Base-by-base conservation (phyloP, 2,797 vertebrate genomes). In the Cossypha heuglini region DNA sequence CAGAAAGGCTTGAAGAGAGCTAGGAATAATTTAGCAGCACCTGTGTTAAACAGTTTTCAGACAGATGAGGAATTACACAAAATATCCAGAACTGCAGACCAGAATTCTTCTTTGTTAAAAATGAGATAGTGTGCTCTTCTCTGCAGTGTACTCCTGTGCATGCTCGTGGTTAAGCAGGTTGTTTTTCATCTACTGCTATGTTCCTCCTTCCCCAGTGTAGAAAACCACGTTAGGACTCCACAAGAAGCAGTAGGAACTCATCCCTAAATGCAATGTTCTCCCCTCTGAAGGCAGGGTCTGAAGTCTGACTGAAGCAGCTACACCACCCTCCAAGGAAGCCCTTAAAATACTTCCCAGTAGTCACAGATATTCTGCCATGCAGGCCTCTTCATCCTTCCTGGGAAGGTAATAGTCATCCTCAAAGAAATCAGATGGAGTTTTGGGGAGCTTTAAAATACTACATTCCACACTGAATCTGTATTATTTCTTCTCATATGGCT, bases 401-500 rank as follows among this genome's bases (percentile, higher is more conserved):
- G 54, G 85, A 67, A 73, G 11, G 28, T 28, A 63, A 33, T 13
- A 74, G n/a, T 22, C 28, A 45, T 6, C 28, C 58, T 73, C 37
- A 79, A 88, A 93, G 57, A 86, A 69, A 42, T 63, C 24, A 62
- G 40, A 26, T 67, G 67, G 67, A 67, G 29, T 86, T 96, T 88
- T 67, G 5, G 28, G 63, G n/a, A 40, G 22, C 54, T 94, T 75
- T 88, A 77, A 94, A 92, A 89, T 86, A 35, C 37, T 67, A 19
- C 31, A 85, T 86, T 92, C 92, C 74, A 68, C 62, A 45, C 24
- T 7, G 4, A 85, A 46, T 45, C 46, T 48, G 73, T 86, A 66
- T 86, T 85, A 77, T 84, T 95, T 51, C 76, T 86, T 90, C 83
- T 91, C 59, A 26, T 72, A 59, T 87, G 17, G 49, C 83, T 95